These are phyloP conservation scores for Chloroceryle aenea DNA, from an alignment of 2,113 vertebrate species.

Conservation along the genomic window DNA sequence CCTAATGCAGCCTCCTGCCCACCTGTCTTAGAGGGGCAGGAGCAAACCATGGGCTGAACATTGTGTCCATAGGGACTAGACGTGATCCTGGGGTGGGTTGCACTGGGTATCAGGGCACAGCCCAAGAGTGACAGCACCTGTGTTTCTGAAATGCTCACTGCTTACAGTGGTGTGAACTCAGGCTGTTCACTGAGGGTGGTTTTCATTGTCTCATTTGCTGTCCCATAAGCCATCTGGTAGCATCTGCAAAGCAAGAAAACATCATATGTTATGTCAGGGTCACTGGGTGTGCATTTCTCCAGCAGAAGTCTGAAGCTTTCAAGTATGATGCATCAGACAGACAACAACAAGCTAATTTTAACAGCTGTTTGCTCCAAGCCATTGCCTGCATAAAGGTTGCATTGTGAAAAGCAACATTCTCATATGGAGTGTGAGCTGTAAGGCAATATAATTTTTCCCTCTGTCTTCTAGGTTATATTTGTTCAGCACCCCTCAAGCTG, in stretches of 20 bases:
- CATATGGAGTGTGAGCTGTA: not conserved
- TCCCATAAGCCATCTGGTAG: not conserved
- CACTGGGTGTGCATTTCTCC: not conserved
- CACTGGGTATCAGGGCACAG: not conserved
- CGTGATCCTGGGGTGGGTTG: too few species aligned
- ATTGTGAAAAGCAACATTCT: constrained; percentile 8
- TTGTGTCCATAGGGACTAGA: rapidly evolving
- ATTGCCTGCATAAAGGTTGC: constrained; percentile 1
- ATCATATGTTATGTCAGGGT: not conserved
- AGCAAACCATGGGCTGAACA: not conserved
- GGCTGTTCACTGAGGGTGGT: not conserved
- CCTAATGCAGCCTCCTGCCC: not conserved
- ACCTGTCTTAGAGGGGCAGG: rapidly evolving
- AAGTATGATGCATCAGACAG: not conserved
- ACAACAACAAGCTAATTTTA: constrained; percentile 50
- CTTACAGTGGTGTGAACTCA: not conserved
- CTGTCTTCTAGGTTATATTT: not conserved
- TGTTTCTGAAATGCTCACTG: not conserved
- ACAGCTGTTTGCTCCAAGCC: constrained; percentile 47
- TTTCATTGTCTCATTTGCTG: not conserved
- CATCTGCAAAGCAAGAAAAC: not conserved
- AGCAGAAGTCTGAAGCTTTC: constrained; percentile 8
- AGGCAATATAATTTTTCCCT: not conserved
- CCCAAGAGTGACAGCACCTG: not conserved
- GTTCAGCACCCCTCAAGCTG: not conserved